Base-by-base conservation (phyloP, 1,140 invertebrate species). In the Calliphora vicina region DNA sequence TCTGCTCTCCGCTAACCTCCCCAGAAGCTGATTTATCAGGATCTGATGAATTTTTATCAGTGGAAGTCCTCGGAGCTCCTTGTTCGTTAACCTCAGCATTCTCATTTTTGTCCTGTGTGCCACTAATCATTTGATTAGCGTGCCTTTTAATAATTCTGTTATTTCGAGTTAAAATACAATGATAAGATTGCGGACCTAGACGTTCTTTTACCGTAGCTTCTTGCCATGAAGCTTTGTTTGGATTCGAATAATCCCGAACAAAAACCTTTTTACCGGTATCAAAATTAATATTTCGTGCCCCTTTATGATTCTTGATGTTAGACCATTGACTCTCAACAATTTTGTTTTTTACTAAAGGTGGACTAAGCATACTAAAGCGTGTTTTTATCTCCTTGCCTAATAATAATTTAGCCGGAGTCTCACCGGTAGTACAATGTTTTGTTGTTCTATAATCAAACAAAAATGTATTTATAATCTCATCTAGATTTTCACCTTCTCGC, bases 181-280 rank as follows among this genome's bases (percentile, higher is more conserved):
- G 20, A 45, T 82, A 82, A 10, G 81, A 72, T 23, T 61, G 26
- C 13, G 81, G 81, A 42, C 61, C 81, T 12, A 73, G 25, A 29
- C 20, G 27, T 6, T 73, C 29, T 43, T 17, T 43, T 6, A 72
- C 35, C 9, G 20, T 73, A 43, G 81, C 81, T 43, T 20, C 29
- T 10, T 25, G 12, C 61, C 81, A 82, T 15, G 2, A 5, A 15
- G 26, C 61, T 45, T 82, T 82, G 27, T 82, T 82, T 17, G 81
- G 61, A 73, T 82, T 72, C 9, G 25, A 8, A 35, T 82, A 82
- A 45, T 82, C 67, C 17, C 81, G 81, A 82, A 82, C 27, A 9
- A 71, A 35, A 71, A 82, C 81, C 15, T 43, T 71, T 71, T 67
- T n/a, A 35, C 81, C 81, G 17, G 17, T n/a, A 17, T 71, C 17